These are phyloP conservation scores for Gymnoscelis rufifasciata DNA, from an alignment of 2,888 invertebrate genomes.

Conservation along the genomic window DNA sequence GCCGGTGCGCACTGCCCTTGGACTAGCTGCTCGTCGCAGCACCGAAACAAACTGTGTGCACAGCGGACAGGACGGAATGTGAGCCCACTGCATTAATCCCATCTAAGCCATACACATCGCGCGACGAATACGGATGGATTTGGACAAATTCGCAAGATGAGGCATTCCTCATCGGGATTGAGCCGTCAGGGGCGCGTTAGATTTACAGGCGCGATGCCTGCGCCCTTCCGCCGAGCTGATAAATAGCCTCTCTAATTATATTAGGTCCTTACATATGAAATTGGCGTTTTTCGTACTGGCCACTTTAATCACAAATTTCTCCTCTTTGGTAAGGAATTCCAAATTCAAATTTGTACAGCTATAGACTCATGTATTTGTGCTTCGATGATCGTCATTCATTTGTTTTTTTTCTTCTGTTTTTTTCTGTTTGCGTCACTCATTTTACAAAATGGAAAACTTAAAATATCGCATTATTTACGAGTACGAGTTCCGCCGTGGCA, in stretches of 20 bases:
- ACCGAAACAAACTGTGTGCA: conserved; percentile 36
- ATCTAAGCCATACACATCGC: conserved; percentile 42
- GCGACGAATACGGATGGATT: conserved; percentile 43
- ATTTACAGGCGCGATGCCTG: conserved; percentile 70
- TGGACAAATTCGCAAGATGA: conserved; percentile 49
- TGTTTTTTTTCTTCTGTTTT: too few relatives aligned
- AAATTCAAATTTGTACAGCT: too few relatives aligned
- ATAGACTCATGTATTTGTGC: too few relatives aligned
- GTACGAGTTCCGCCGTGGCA: too few relatives aligned
- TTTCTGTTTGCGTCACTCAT: too few relatives aligned
- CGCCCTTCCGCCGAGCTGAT: conserved; percentile 74
- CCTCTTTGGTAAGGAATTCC: too few relatives aligned
- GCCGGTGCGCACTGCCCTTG: conserved; percentile 48
- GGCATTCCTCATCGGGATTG: conserved; percentile 66
- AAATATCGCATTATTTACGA: too few relatives aligned
- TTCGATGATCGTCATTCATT: too few relatives aligned
- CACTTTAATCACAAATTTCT: too few relatives aligned
- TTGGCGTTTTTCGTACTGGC: too few relatives aligned
- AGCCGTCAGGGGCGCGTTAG: conserved; percentile 64
- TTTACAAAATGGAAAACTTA: too few relatives aligned
- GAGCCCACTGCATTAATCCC: conserved; percentile 35
- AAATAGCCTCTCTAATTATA: conserved; percentile 77
- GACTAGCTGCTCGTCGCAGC: conserved; percentile 43
- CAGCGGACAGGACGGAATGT: conserved; percentile 41
- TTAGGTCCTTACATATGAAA: too few relatives aligned